Conservation (phyloP, 2,888 invertebrate genomes). For the Agrilus cyanescens region DNA sequence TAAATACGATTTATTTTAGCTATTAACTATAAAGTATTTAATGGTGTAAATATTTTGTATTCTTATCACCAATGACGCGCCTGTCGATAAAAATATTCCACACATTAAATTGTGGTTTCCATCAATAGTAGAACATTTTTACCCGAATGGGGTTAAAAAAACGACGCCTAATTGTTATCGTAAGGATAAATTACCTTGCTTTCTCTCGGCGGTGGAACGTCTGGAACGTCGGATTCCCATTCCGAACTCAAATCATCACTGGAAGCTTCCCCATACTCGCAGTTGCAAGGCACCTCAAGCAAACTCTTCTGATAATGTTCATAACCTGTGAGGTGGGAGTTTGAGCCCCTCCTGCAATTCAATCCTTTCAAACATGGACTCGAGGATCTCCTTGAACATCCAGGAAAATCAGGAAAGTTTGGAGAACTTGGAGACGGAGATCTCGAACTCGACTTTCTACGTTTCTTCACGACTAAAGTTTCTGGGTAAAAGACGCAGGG, state of each 20-base stretch:
- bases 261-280: constrained; percentile 81
- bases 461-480: not conserved
- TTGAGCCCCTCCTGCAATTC: constrained; percentile 19
- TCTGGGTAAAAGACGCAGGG: constrained; percentile 28
- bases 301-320: constrained; percentile 69
- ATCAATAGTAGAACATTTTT: no score
- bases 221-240: constrained; percentile 77
- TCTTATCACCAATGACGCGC: no score
- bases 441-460: constrained; percentile 14
- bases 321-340: constrained; percentile 41
- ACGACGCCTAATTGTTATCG: no score
- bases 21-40: no score
- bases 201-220: constrained; percentile 26
- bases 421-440: constrained; percentile 25
- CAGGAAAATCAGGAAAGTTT: constrained; percentile 10
- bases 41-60: no score
- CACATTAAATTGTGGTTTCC: no score
- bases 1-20: no score
- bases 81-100: no score
- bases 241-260: constrained; percentile 86
- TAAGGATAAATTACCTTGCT: constrained; percentile 14
- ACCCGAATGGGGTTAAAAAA: no score
- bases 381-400: constrained; percentile 16
- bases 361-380: constrained; percentile 20
- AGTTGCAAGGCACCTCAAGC: constrained; percentile 60